Evolutionary conservation across 2,888 invertebrate genomes (phyloP).

Genomic region (Candidula unifasciata): DNA sequence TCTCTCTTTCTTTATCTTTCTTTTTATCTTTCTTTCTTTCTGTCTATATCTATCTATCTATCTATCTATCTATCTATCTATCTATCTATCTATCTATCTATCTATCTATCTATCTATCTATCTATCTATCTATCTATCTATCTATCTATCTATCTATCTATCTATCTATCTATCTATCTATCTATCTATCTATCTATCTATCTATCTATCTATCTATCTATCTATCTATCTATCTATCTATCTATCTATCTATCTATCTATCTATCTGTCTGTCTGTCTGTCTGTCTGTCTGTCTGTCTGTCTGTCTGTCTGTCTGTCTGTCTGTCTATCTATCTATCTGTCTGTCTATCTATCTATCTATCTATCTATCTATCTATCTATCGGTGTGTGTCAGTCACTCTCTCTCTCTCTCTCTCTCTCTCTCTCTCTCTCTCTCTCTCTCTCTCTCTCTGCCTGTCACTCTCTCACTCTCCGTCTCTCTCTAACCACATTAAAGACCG

Average conservation of each 20-base stretch:
- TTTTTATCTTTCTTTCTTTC: too few relatives aligned
- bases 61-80: neutral
- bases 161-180: neutral
- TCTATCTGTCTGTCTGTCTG: neutral
- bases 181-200: conserved; percentile 3
- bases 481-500: too few relatives aligned
- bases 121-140: neutral
- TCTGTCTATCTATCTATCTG: too few relatives aligned
- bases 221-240: conserved; percentile 10
- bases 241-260: conserved; percentile 10
- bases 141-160: conserved; percentile 8
- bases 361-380: too few relatives aligned
- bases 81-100: conserved; percentile 13
- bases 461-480: too few relatives aligned
- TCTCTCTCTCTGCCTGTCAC: too few relatives aligned
- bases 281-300: neutral
- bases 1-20: too few relatives aligned
- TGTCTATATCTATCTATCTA: neutral
- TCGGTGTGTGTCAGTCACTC: neutral
- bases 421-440: neutral
- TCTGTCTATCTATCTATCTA: too few relatives aligned
- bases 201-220: conserved; percentile 10
- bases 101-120: conserved; percentile 11
- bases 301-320: too few relatives aligned
- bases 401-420: neutral